A percentile compares a stretch with the other conserved stretches of the same genome.
phyloP scores from a whole-genome alignment of 1,140 invertebrate species.

The Neodiprion fabricii region DNA sequence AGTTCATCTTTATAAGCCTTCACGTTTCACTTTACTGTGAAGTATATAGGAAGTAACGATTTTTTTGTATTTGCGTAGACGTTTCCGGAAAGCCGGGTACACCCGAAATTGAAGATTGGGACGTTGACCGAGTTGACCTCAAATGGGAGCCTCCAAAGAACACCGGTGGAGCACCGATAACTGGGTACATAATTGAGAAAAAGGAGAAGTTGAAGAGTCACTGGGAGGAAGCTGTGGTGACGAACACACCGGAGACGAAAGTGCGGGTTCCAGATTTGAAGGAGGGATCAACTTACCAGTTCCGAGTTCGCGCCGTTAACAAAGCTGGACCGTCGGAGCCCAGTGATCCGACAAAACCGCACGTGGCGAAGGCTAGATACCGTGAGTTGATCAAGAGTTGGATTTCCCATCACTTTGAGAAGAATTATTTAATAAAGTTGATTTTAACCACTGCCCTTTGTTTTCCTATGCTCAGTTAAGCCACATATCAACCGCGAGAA shows the following conservation, averaged over 20 bases:
- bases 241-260: conserved; percentile 79
- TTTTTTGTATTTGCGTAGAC: conserved; percentile 61
- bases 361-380: conserved; percentile 88
- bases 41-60: neutral
- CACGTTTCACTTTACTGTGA: too few species aligned
- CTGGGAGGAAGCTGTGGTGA: conserved; percentile 89
- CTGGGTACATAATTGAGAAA: conserved; percentile 96
- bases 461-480: conserved; percentile 71
- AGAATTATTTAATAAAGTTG: neutral
- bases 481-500: conserved; percentile 92
- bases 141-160: conserved; percentile 92
- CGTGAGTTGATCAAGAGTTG: conserved; percentile 67
- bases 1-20: too few species aligned
- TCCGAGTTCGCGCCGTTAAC: conserved; percentile 91
- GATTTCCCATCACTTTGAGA: too few species aligned
- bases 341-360: conserved; percentile 86
- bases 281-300: conserved; percentile 93
- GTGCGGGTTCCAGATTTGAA: conserved; percentile 85
- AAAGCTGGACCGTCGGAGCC: conserved; percentile 93
- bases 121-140: conserved; percentile 89
- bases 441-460: conserved; percentile 21
- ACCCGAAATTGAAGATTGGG: conserved; percentile 91
- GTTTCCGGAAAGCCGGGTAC: conserved; percentile 86
- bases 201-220: conserved; percentile 88
- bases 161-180: conserved; percentile 93